Evolutionary conservation across 2,888 invertebrate species (phyloP), one percentile per base, ranked within the genome.

Genomic region (Stenurella melanura): DNA sequence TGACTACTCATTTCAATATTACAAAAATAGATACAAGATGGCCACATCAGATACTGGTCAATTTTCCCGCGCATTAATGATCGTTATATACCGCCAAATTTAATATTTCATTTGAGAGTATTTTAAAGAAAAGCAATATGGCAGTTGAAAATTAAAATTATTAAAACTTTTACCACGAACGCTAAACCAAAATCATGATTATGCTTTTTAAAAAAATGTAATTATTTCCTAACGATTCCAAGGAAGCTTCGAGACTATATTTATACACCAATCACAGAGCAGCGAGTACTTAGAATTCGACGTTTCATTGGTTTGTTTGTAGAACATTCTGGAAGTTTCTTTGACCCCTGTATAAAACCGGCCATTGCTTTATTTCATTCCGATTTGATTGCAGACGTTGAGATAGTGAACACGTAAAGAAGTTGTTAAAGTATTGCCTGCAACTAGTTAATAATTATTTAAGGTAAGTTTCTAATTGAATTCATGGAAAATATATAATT

Each of bases 321-420:
- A 79, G 87, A 88, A 87, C 77, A 73, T 89, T 89, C 89, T 87
- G 86, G 89, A 89, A 88, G 79, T 80, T 79, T 82, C 85, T 81
- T 76, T 81, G 86, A 81, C 83, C 81, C 76, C 76, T 79, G 78
- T 88, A 89, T 89, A 89, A 81, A 90, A 87, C 84, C 88, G 81
- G 87, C 88, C 87, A 87, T 87, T 83, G 83, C 83, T 70, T 73
- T 75, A 74, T 69, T 74, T 81, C 73, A 79, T 73, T 78, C 78
- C 83, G 87, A 88, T 88, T 89, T 86, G 86, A 84, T 84, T 80
- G 76, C 82, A 80, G 85, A 78, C 83, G 70, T 83, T 83, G 80
- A 75, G 77, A 82, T 73, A 78, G 82, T 77, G 74, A 79, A 82
- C 82, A 82, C 82, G 83, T 83, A 79, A 82, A 77, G 81, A 83